Evolutionary conservation across 2,888 invertebrate genomes (phyloP).

Genomic region (Microctonus brassicae): DNA sequence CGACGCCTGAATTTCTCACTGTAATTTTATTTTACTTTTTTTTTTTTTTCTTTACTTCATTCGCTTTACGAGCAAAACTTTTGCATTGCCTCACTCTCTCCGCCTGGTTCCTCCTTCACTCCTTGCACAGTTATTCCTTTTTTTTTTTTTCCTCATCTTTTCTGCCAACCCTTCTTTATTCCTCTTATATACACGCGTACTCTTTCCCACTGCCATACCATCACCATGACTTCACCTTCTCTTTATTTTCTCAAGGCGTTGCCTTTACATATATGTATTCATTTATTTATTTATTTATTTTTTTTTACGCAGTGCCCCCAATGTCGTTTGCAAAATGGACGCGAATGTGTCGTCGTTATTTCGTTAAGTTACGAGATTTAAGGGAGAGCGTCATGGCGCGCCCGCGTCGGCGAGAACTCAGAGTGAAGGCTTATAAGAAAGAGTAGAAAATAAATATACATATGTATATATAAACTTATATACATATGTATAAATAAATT

Average conservation of each 20-base stretch:
- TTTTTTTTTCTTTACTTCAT: constrained; percentile 51
- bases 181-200: constrained; percentile 11
- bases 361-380: constrained; percentile 61
- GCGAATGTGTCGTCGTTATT: constrained; percentile 55
- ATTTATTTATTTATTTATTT: not conserved
- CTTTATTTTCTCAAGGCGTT: constrained; percentile 17
- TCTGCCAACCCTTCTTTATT: constrained; percentile 28
- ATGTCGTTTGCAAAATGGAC: constrained; percentile 7
- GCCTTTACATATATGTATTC: not conserved
- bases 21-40: constrained; percentile 66
- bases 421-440: constrained; percentile 32
- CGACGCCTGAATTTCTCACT: constrained; percentile 64
- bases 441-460: constrained; percentile 19
- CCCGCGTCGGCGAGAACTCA: constrained; percentile 9
- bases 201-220: not conserved
- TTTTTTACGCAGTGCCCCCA: constrained; percentile 4
- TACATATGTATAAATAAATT: constrained; percentile 10
- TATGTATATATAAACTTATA: not conserved
- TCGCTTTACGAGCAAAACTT: constrained; percentile 66
- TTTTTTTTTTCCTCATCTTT: constrained; percentile 4
- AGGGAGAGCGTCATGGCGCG: constrained; percentile 46
- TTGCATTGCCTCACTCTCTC: constrained; percentile 40
- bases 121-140: constrained; percentile 23
- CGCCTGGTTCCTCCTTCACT: constrained; percentile 20
- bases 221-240: constrained; percentile 23